phyloP scores from a whole-genome alignment of 2,888 invertebrate species.

The Pandemis heparana region DNA sequence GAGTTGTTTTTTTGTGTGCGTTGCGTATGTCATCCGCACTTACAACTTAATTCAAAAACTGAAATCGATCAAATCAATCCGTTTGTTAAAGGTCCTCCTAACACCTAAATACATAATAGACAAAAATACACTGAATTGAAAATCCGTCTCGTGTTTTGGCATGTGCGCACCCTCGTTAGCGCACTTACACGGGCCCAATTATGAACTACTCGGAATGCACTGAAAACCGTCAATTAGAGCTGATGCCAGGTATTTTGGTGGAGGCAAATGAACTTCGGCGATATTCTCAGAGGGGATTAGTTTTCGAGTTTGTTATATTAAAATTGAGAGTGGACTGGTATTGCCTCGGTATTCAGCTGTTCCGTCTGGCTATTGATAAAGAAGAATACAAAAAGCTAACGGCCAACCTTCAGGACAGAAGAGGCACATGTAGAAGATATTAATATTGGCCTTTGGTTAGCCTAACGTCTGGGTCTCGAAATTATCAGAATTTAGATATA shows the following conservation, averaged over 20 bases:
- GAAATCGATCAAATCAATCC: conserved; percentile 7
- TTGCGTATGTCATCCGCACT: no score
- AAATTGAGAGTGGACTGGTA: no score
- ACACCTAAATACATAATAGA: conserved; percentile 11
- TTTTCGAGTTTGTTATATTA: not conserved
- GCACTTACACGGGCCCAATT: conserved; percentile 73
- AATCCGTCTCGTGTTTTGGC: conserved; percentile 71
- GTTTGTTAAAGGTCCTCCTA: conserved; percentile 17
- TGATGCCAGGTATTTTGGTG: conserved; percentile 59
- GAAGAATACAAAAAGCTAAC: no score
- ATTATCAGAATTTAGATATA: no score
- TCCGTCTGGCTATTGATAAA: no score
- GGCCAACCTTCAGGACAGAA: no score
- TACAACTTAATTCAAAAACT: no score
- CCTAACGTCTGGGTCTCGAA: no score
- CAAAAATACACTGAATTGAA: conserved; percentile 45
- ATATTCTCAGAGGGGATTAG: conserved; percentile 24
- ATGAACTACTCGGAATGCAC: conserved; percentile 62
- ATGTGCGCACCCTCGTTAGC: conserved; percentile 74
- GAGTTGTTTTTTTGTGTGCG: no score
- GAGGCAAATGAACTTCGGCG: conserved; percentile 50
- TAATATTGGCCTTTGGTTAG: no score
- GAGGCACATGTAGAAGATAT: no score
- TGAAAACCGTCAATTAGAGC: conserved; percentile 71
- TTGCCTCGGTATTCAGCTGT: no score